phyloP scores from a whole-genome alignment of 2,113 vertebrate genomes.

The Aleadryas rufinucha region DNA sequence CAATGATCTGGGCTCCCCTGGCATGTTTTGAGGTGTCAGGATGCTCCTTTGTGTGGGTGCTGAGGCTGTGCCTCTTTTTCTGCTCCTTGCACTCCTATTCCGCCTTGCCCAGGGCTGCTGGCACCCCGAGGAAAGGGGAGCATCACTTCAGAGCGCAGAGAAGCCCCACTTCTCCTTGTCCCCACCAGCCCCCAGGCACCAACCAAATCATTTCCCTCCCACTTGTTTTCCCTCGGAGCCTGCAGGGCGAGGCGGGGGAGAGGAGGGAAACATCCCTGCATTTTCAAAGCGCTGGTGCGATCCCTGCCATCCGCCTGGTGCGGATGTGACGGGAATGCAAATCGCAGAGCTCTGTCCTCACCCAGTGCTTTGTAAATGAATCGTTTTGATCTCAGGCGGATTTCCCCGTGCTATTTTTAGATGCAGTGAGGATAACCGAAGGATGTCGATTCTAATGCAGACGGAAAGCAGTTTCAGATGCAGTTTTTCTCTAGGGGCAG shows the following conservation, averaged over 20 bases:
- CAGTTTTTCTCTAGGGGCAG: slow-evolving; percentile 18
- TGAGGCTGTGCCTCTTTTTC: neutral
- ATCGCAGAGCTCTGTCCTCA: neutral
- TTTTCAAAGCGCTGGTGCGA: neutral
- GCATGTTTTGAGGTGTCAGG: fast-evolving
- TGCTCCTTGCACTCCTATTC: neutral
- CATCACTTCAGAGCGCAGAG: neutral
- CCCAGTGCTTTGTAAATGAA: neutral
- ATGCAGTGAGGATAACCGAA: neutral
- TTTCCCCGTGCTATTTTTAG: slow-evolving; percentile 57
- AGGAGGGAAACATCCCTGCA: neutral
- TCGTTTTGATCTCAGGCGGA: slow-evolving; percentile 46
- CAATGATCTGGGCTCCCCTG: fast-evolving
- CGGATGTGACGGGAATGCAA: slow-evolving; percentile 12
- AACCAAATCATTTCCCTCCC: fast-evolving
- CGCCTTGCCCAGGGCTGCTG: neutral
- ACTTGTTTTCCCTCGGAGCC: neutral
- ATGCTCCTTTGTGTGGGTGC: neutral
- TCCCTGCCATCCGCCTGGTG: neutral
- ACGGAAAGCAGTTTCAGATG: slow-evolving; percentile 11
- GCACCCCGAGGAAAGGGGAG: neutral
- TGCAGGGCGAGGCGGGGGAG: neutral
- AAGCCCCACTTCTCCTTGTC: neutral
- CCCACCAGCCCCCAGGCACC: neutral
- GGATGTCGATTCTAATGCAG: slow-evolving; percentile 32